Evolutionary conservation across 1,140 invertebrate species (phyloP), one percentile per base, ranked within the genome.

Genomic region (Lasioglossum albipes): DNA sequence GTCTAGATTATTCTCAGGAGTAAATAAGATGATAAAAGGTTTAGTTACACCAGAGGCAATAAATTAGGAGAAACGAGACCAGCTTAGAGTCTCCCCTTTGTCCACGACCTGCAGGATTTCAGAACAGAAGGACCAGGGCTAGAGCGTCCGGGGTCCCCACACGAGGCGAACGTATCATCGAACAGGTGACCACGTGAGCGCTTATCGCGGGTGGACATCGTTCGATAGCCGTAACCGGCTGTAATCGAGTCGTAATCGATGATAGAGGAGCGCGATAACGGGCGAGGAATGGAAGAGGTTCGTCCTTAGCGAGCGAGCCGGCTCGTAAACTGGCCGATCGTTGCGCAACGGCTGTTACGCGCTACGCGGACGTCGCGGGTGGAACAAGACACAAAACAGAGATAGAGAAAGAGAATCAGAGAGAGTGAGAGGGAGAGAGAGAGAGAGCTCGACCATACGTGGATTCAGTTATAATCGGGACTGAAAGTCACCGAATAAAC

Each of bases 311-410:
- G 66, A 59, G 70, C 52, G 67, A 69, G 74, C 84, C 54, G 68
- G 68, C 81, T 86, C 85, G 85, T 86, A 86, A 86, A 86, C 69
- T 79, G 59, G 76, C 45, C 75, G 81, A 86, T 77, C 84, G 76
- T 86, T 86, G 84, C 84, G 84, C 84, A 86, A 86, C 69, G 73
- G 5, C 78, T 69, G 68, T 86, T 86, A 83, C 85, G 64, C 81
- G 64, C 81, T 27, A 27, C 27, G 27, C 27, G 27, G 27, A 78
- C 81, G 76, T 65, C 64, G 49, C 45, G 54, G 31, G 81, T 69
- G 77, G 52, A 61, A 62, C 67, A 49, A 54, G 52, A 49, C 45
- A 13, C 49, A 16, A 41, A 42, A 18, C 42, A 31, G 75, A 62
- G 75, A 62, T 31, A 18, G 18, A 18, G 49, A 16, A n/a, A n/a